phyloP scores from a whole-genome alignment of 2,888 invertebrate species.

The Xestia rhomboidea region DNA sequence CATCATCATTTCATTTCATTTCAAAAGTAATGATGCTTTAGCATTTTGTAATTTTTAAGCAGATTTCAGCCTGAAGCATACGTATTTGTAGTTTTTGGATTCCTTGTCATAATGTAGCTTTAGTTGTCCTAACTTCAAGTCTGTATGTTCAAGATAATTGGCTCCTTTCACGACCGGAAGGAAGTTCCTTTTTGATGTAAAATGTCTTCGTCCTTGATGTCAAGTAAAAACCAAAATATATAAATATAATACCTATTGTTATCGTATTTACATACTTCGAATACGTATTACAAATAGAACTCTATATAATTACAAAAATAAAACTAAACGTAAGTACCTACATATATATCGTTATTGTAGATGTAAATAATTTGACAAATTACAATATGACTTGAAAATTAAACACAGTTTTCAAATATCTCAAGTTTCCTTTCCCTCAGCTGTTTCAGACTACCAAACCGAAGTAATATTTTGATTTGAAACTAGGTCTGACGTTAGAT shows the following conservation, averaged over 20 bases:
- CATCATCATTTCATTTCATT: too few species aligned
- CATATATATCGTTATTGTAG: neutral
- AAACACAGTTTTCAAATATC: neutral
- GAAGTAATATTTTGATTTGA: neutral
- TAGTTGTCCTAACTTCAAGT: neutral
- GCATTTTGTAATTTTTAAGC: too few species aligned
- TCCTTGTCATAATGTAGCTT: too few species aligned
- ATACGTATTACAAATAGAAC: too few species aligned
- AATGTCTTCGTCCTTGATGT: constrained; percentile 61
- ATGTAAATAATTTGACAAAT: neutral
- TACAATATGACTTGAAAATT: neutral
- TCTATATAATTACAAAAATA: too few species aligned
- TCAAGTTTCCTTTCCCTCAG: too few species aligned
- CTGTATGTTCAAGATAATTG: constrained; percentile 62
- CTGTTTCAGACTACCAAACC: neutral
- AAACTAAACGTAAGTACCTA: too few species aligned
- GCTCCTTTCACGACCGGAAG: constrained; percentile 64
- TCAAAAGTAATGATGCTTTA: too few species aligned
- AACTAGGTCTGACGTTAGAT: neutral
- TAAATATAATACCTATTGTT: too few species aligned
- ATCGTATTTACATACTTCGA: too few species aligned
- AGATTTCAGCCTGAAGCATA: too few species aligned
- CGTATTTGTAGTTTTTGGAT: too few species aligned
- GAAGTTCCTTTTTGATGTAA: constrained; percentile 65
- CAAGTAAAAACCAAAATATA: constrained; percentile 37